A percentile compares a stretch with the other conserved stretches of the same genome.
Evolutionary conservation across 1,140 invertebrate genomes (phyloP).

Genomic region (Steinernema khuongi): DNA sequence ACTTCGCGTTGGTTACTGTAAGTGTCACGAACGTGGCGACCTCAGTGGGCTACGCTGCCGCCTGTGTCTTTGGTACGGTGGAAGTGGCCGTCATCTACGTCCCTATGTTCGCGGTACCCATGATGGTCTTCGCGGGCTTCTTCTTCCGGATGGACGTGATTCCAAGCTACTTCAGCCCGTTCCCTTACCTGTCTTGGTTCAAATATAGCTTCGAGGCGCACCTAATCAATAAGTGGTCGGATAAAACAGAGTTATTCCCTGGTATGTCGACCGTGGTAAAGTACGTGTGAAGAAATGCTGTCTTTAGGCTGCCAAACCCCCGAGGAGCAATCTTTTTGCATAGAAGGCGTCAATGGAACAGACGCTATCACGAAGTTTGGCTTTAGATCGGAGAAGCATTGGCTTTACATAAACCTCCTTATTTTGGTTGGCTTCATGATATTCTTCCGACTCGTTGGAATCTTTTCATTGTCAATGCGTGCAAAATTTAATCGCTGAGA

Average conservation of each 20-base stretch:
- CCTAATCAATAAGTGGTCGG: conserved; percentile 78
- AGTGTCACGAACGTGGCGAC: conserved; percentile 16
- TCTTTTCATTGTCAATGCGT: conserved; percentile 8
- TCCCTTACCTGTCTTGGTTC: conserved; percentile 94
- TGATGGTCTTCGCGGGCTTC: conserved; percentile 87
- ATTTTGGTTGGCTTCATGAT: conserved; percentile 18
- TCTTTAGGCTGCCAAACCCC: conserved; percentile 5
- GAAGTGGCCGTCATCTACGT: conserved; percentile 80
- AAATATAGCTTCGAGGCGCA: conserved; percentile 83
- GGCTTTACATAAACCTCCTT: conserved; percentile 15
- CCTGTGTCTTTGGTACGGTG: conserved; percentile 72
- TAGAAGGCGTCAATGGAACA: conserved; percentile 2
- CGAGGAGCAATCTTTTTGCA: not conserved
- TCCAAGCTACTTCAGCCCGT: conserved; percentile 78
- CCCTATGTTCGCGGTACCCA: conserved; percentile 81
- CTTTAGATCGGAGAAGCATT: not conserved
- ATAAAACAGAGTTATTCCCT: not conserved
- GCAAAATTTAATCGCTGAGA: not conserved
- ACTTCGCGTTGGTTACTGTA: conserved; percentile 5
- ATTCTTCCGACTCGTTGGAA: not conserved
- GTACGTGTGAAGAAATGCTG: not conserved
- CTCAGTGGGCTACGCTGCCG: conserved; percentile 73
- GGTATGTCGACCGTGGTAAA: not conserved
- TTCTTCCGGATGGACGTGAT: conserved; percentile 80
- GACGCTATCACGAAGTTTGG: not conserved